These are phyloP conservation scores for Abscondita cerata DNA, from an alignment of 2,888 invertebrate species.

Conservation along the genomic window DNA sequence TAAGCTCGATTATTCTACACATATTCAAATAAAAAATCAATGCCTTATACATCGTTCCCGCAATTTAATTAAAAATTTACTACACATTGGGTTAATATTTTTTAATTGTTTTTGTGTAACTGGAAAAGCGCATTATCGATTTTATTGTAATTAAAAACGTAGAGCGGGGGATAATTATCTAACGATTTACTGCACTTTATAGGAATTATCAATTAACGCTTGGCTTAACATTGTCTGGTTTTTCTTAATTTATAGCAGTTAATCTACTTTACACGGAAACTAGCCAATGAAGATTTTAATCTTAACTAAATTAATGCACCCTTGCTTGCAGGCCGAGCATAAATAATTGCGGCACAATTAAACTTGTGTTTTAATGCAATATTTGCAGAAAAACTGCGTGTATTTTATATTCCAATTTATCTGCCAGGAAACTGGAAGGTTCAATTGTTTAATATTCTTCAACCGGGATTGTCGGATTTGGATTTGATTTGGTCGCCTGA, in stretches of 20 bases:
- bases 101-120: neutral
- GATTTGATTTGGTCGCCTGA: slow-evolving; percentile 56
- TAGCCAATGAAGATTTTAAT: slow-evolving; percentile 8
- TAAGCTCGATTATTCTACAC: too few relatives aligned
- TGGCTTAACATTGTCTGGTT: slow-evolving; percentile 9
- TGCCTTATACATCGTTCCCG: too few relatives aligned
- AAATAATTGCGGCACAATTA: too few relatives aligned
- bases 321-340: neutral
- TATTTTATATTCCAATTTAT: neutral
- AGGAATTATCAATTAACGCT: slow-evolving; percentile 11
- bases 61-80: too few relatives aligned
- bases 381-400: too few relatives aligned
- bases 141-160: neutral
- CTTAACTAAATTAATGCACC: slow-evolving; percentile 1
- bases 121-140: slow-evolving; percentile 1
- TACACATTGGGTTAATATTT: too few relatives aligned
- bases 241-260: slow-evolving; percentile 9
- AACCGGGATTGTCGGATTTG: slow-evolving; percentile 50
- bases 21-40: too few relatives aligned
- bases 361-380: too few relatives aligned
- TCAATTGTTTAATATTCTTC: slow-evolving; percentile 49
- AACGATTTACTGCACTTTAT: slow-evolving; percentile 3
- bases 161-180: neutral
- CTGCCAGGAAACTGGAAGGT: slow-evolving; percentile 11
- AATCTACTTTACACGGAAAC: slow-evolving; percentile 1